Evolutionary conservation across 2,113 vertebrate species (phyloP).

Genomic region (Tapirus terrestris): DNA sequence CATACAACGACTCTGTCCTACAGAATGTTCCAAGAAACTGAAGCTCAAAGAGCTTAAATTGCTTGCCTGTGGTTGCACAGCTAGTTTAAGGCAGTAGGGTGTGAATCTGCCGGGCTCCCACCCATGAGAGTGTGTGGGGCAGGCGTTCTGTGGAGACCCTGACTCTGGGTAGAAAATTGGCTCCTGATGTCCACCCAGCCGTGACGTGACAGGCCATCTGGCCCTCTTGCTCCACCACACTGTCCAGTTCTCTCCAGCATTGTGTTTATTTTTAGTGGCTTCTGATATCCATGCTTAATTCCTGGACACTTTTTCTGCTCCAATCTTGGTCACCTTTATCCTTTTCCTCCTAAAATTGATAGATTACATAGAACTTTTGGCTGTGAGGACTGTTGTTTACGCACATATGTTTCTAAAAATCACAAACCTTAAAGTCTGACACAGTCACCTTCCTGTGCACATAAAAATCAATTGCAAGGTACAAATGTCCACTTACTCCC

Average conservation of each 20-base stretch:
- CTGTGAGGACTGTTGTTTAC: not conserved
- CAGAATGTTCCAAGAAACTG: not conserved
- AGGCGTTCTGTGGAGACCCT: not conserved
- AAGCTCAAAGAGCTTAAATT: not conserved
- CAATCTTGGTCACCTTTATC: not conserved
- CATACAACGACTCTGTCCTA: not conserved
- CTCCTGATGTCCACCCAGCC: not conserved
- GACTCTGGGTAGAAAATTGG: not conserved
- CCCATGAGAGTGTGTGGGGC: rapidly evolving
- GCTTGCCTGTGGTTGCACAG: not conserved
- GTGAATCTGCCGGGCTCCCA: not conserved
- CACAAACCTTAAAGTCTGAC: not conserved
- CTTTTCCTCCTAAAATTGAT: not conserved
- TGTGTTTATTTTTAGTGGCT: not conserved
- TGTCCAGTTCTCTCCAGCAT: not conserved
- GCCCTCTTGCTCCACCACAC: not conserved
- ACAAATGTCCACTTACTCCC: not conserved
- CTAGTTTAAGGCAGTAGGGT: not conserved
- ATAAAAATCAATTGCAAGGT: not conserved
- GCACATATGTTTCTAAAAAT: not conserved
- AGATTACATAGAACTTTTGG: not conserved
- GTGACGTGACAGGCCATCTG: rapidly evolving
- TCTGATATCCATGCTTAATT: not conserved
- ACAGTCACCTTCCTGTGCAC: not conserved
- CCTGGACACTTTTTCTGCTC: not conserved